phyloP scores from a whole-genome alignment of 2,113 vertebrate species.

The Phylloscopus trochilus region DNA sequence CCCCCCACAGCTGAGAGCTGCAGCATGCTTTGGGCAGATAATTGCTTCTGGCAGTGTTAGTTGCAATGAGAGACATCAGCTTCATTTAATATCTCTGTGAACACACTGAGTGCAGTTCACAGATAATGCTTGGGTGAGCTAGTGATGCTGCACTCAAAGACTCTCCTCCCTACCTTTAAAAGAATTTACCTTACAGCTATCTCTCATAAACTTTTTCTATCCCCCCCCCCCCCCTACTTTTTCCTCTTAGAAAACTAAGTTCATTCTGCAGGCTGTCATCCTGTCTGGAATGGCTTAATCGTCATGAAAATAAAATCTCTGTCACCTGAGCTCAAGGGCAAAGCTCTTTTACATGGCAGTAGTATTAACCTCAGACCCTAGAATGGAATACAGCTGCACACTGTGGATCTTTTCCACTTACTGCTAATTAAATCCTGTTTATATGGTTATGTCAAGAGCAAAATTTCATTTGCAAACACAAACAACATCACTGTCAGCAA shows the following conservation, averaged over 20 bases:
- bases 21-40: neutral
- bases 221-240: too few relatives aligned
- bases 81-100: neutral
- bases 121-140: neutral
- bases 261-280: neutral
- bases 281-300: neutral
- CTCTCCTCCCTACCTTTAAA: neutral
- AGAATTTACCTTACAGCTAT: neutral
- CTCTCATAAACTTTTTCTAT: neutral
- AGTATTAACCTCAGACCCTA: neutral
- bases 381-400: neutral
- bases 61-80: neutral
- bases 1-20: neutral
- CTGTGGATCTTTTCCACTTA: neutral
- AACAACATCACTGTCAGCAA: fast-evolving
- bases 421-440: neutral
- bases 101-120: neutral
- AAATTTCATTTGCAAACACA: neutral
- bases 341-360: neutral
- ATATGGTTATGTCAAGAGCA: neutral
- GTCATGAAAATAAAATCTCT: neutral
- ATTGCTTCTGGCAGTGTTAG: neutral
- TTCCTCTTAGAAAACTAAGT: neutral
- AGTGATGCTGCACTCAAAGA: neutral
- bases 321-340: neutral